Conservation (phyloP, 2,113 vertebrate species). For the Piaya cayana region DNA sequence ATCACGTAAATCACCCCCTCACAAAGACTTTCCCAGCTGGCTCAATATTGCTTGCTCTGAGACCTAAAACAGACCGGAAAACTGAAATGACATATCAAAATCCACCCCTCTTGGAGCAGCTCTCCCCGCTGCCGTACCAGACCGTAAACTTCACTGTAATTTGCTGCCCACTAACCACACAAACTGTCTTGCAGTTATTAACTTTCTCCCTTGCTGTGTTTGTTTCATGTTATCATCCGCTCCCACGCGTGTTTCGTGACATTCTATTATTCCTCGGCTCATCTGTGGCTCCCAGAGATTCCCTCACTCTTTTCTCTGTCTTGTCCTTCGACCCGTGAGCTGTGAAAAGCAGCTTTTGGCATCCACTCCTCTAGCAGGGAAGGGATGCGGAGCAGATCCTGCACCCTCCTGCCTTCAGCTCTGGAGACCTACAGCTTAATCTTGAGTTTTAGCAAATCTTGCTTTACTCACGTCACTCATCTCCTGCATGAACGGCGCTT, state of each 20-base stretch:
- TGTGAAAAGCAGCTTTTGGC: not conserved
- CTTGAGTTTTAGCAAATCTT: not conserved
- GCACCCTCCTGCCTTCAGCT: not conserved
- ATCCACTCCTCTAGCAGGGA: not conserved
- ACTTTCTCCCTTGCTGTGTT: not conserved
- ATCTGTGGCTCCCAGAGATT: not conserved
- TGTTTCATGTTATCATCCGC: not conserved
- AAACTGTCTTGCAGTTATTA: not conserved
- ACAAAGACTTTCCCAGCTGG: not conserved
- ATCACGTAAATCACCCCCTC: not conserved
- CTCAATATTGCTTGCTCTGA: not conserved
- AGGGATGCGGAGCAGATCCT: not conserved
- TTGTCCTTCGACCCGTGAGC: not conserved
- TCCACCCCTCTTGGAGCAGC: not conserved
- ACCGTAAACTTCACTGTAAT: not conserved
- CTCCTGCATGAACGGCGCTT: not conserved
- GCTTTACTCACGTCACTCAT: not conserved
- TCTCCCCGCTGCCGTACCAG: not conserved
- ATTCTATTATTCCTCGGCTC: not conserved
- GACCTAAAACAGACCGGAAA: not conserved
- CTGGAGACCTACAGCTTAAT: not conserved
- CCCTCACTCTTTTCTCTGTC: not conserved
- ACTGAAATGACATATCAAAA: not conserved
- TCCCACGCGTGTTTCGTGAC: not conserved
- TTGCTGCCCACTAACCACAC: not conserved